These are phyloP conservation scores for Saxidomus purpurata DNA, from an alignment of 1,140 invertebrate species.

Conservation along the genomic window DNA sequence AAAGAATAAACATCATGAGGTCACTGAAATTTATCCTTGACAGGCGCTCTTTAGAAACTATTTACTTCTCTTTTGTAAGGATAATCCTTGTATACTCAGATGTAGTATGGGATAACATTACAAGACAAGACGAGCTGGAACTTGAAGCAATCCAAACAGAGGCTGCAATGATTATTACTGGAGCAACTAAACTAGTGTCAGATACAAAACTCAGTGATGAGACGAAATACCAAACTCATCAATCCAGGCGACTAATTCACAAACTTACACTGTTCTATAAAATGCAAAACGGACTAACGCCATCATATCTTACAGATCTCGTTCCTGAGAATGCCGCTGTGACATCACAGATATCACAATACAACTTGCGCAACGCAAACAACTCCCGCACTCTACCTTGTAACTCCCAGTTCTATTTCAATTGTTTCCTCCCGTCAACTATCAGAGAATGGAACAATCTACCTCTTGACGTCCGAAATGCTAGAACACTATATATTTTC, in stretches of 20 bases:
- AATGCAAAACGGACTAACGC: too few species aligned
- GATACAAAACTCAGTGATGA: neutral
- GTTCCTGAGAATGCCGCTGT: constrained; percentile 12
- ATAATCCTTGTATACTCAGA: constrained; percentile 65
- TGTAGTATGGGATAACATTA: constrained; percentile 51
- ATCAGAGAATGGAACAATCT: too few species aligned
- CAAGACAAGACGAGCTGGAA: constrained; percentile 45
- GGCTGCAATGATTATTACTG: too few species aligned
- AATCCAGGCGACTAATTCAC: constrained; percentile 17
- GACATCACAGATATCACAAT: neutral
- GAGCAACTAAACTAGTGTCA: too few species aligned
- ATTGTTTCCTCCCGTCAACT: too few species aligned
- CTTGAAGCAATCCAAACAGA: too few species aligned
- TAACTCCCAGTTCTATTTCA: neutral
- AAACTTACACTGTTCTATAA: too few species aligned
- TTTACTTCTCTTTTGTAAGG: constrained; percentile 51
- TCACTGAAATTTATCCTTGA: constrained; percentile 29
- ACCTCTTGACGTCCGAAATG: too few species aligned
- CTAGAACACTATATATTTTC: too few species aligned
- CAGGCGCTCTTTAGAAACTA: constrained; percentile 43
- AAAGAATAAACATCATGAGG: constrained; percentile 41
- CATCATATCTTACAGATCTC: too few species aligned
- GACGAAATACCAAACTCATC: neutral
- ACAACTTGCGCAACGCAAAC: neutral
- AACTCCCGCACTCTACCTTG: neutral